Evolutionary conservation across 1,140 invertebrate species (phyloP).

Genomic region (Drosophila grimshawi): DNA sequence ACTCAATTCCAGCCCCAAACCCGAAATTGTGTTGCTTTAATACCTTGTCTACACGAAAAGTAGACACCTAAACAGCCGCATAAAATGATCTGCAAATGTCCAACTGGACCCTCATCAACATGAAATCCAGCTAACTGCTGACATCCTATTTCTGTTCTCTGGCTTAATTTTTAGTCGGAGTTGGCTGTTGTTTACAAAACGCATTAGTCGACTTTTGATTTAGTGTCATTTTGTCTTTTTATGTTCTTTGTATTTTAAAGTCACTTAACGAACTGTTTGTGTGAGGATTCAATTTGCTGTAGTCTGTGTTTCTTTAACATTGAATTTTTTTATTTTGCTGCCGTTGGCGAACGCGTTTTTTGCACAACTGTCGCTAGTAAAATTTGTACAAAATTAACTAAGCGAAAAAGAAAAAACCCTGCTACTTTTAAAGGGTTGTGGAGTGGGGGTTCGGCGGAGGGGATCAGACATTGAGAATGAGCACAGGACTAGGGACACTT

Average conservation of each 20-base stretch:
- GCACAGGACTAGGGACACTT: conserved; percentile 41
- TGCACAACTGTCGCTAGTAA: conserved; percentile 62
- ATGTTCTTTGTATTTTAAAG: conserved; percentile 6
- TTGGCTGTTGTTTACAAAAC: conserved; percentile 68
- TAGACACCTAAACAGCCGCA: conserved; percentile 12
- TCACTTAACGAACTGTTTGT: conserved; percentile 21
- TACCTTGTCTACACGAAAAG: conserved; percentile 24
- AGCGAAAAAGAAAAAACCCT: conserved; percentile 42
- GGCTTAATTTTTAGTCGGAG: conserved; percentile 57
- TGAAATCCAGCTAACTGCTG: conserved; percentile 52
- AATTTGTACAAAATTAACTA: conserved; percentile 70
- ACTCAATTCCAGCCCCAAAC: background rate
- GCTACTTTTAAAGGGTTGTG: background rate
- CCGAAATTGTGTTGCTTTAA: conserved; percentile 9
- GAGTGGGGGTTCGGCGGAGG: background rate
- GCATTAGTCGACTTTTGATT: conserved; percentile 66
- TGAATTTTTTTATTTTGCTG: conserved; percentile 35
- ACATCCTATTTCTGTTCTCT: conserved; percentile 17
- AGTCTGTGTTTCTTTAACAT: conserved; percentile 18
- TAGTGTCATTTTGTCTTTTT: conserved; percentile 21
- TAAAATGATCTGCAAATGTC: conserved; percentile 17
- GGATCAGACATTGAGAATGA: background rate
- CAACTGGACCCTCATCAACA: conserved; percentile 40
- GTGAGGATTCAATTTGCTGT: conserved; percentile 9
- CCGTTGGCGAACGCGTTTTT: conserved; percentile 75